Conservation (phyloP, 2,797 vertebrate species). For the Babyrousa celebensis region DNA sequence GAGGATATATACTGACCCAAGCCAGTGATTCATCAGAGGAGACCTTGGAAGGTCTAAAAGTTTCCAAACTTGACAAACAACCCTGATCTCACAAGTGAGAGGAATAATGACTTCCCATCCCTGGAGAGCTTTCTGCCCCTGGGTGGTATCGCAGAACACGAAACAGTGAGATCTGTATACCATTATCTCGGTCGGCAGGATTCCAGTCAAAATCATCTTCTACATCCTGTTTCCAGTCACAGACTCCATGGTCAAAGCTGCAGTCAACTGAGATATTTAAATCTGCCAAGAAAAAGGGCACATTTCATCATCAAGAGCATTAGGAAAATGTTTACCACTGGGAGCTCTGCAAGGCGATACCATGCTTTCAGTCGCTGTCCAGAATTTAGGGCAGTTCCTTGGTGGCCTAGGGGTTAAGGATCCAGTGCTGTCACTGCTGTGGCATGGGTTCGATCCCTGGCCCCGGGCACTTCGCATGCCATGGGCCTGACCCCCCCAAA, state of each 20-base stretch:
- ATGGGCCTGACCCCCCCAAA: no score
- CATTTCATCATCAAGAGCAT: neutral
- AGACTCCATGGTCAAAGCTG: slow-evolving; percentile 95
- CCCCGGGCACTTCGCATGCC: no score
- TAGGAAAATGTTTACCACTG: neutral
- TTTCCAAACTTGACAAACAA: slow-evolving; percentile 36
- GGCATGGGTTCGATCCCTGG: no score
- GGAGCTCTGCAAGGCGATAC: neutral
- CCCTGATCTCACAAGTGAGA: neutral
- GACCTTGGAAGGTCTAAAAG: neutral
- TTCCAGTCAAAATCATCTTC: slow-evolving; percentile 97
- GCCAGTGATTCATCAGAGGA: neutral
- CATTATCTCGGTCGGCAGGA: slow-evolving; percentile 94
- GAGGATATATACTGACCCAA: neutral
- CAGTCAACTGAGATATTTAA: slow-evolving; percentile 95
- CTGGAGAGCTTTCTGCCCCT: neutral
- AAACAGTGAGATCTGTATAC: slow-evolving; percentile 89
- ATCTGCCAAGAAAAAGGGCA: slow-evolving; percentile 63
- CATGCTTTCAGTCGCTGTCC: slow-evolving; percentile 7
- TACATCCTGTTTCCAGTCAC: slow-evolving; percentile 97
- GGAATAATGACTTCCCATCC: neutral
- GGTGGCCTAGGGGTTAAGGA: no score
- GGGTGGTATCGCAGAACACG: neutral
- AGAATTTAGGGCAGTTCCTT: neutral
- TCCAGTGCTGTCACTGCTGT: no score